Conservation (phyloP, 2,888 invertebrate genomes). For the Pomacea canaliculata region DNA sequence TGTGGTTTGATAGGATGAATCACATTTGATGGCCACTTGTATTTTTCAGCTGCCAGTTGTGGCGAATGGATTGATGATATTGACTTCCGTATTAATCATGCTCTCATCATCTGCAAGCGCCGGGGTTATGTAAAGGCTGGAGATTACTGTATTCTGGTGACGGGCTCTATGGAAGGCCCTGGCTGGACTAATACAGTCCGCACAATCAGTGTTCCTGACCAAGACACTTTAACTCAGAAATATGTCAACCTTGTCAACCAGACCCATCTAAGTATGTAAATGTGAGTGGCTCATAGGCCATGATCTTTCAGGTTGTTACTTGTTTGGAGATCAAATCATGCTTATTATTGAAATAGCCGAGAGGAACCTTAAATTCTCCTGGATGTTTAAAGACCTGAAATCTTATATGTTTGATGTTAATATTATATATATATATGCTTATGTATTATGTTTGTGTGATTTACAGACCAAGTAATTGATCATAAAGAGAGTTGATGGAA, state of each 20-base stretch:
- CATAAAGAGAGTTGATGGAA: too few relatives aligned
- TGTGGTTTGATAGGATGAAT: too few relatives aligned
- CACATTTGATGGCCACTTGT: not conserved
- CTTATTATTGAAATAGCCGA: too few relatives aligned
- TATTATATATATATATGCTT: too few relatives aligned
- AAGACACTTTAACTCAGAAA: conserved; percentile 20
- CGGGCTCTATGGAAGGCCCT: conserved; percentile 95
- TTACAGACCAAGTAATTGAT: too few relatives aligned
- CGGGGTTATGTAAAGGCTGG: conserved; percentile 87
- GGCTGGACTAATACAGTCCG: conserved; percentile 97
- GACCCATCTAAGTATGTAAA: conserved; percentile 12
- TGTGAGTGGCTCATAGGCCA: too few relatives aligned
- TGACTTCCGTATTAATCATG: conserved; percentile 50
- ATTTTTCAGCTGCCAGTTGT: conserved; percentile 31
- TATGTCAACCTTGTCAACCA: conserved; percentile 23
- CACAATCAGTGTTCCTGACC: conserved; percentile 75
- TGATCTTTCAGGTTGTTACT: too few relatives aligned
- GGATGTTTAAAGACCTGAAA: too few relatives aligned
- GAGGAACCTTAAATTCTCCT: too few relatives aligned
- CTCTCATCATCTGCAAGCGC: conserved; percentile 79
- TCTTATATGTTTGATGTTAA: too few relatives aligned
- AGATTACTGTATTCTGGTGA: conserved; percentile 89
- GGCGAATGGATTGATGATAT: conserved; percentile 56
- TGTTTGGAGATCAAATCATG: too few relatives aligned
- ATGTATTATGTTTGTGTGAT: too few relatives aligned